Evolutionary conservation across 2,113 vertebrate genomes (phyloP), one percentile per base, ranked within the genome.

Genomic region (Eleginops maclovinus): DNA sequence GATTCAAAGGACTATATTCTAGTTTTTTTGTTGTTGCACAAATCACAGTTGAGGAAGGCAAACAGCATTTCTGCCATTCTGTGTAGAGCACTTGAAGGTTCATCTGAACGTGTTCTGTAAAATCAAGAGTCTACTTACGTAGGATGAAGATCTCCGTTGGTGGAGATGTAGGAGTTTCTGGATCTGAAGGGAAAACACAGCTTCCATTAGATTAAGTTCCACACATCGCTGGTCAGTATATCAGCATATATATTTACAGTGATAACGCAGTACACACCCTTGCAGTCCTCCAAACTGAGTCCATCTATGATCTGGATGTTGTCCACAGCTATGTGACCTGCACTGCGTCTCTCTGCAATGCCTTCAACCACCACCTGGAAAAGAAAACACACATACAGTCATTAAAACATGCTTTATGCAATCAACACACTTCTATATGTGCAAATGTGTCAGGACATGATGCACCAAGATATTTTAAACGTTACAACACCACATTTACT

Each of bases 341-440:
- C 55, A n/a, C 93, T 96, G 88, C 92, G 95, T 91, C 92, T 95
- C 91, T 96, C 95, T 17, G 96, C 94, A 54, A 96, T 95, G 16
- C 96, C 97, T 79, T 98, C 98, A 76, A 99, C 94, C 78, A 98
- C 95, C 92, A 99, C 97, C 98, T 99, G 84, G 14, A 54, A 4
- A 58, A 6, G 86, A 55, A 12, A 41, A 49, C 46, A 21, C 46
- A 21, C 17, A 28, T 2, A 0, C 4, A 24, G 4, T 19, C 19
- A 62, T 1, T 17, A 2, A 47, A 56, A 40, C 17, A 36, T 0
- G 4, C 31, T 36, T 36, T 36, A 56, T 4, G 1, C 21, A 63
- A 4, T 62, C 40, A 6, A 31, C 31, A 31, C 4, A 31, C 31
- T 31, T 31, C 31, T 31, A 31, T 31, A 31, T 31, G 7, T n/a